phyloP scores from a whole-genome alignment of 2,113 vertebrate genomes.

The Argyrosomus japonicus region DNA sequence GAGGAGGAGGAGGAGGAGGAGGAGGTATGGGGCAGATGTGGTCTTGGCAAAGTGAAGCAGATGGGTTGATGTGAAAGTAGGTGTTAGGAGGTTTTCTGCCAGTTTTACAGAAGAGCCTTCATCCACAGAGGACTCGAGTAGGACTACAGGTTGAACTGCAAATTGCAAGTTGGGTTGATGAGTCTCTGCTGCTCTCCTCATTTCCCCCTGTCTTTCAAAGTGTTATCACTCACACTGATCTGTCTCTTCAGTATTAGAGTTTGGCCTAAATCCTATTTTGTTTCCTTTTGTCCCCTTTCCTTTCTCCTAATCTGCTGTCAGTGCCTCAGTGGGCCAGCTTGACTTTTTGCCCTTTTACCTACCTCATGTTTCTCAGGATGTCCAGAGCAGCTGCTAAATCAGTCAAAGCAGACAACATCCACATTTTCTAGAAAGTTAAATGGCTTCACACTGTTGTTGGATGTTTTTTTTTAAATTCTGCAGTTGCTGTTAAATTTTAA shows the following conservation, averaged over 20 bases:
- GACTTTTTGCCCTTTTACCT: slow-evolving; percentile 55
- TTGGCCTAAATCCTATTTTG: slow-evolving; percentile 31
- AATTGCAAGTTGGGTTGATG: slow-evolving; percentile 1
- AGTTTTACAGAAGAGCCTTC: slow-evolving; percentile 17
- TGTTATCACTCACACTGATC: slow-evolving; percentile 31
- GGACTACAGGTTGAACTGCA: slow-evolving; percentile 29
- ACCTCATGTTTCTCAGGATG: slow-evolving; percentile 38
- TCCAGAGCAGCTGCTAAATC: slow-evolving; percentile 46
- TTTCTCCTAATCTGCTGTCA: slow-evolving; percentile 39
- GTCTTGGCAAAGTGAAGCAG: slow-evolving; percentile 48
- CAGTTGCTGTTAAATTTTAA: slow-evolving; percentile 39
- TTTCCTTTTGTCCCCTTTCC: background rate
- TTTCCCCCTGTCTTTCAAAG: slow-evolving; percentile 9
- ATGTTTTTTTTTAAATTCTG: slow-evolving; percentile 14
- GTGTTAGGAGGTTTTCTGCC: slow-evolving; percentile 33
- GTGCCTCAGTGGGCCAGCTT: slow-evolving; percentile 15
- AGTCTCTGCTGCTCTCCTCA: slow-evolving; percentile 14
- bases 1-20: slow-evolving; percentile 11
- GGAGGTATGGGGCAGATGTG: slow-evolving; percentile 34
- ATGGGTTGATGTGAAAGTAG: slow-evolving; percentile 48
- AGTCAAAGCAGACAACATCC: slow-evolving; percentile 28
- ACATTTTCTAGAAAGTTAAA: slow-evolving; percentile 35
- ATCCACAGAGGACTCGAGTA: background rate
- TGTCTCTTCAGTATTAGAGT: slow-evolving; percentile 31
- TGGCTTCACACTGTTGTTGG: slow-evolving; percentile 12